Evolutionary conservation across 1,140 invertebrate genomes (phyloP).

Genomic region (Mamestra configurata): DNA sequence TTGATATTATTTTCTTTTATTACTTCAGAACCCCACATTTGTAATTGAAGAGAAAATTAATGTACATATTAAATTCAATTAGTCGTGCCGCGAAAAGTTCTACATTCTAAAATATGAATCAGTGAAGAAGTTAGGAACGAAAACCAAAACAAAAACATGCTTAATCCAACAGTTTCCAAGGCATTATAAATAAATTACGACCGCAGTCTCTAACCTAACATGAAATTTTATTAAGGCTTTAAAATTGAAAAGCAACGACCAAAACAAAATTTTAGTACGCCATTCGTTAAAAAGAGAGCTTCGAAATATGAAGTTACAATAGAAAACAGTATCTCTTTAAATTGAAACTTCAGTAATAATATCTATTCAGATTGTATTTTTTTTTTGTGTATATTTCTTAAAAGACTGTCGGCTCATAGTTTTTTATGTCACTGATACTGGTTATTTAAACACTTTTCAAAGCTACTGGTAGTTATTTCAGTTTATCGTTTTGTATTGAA

Average conservation of each 20-base stretch:
- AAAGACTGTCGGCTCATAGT: not conserved
- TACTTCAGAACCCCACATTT: too few species aligned
- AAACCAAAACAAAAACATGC: not conserved
- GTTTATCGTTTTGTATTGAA: too few species aligned
- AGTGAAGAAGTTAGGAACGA: not conserved
- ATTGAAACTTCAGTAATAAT: constrained; percentile 7
- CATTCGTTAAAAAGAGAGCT: constrained; percentile 17
- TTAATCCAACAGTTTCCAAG: not conserved
- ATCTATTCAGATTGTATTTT: not conserved
- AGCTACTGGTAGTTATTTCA: too few species aligned
- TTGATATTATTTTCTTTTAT: too few species aligned
- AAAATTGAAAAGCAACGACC: constrained; percentile 19
- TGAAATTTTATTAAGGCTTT: constrained; percentile 16
- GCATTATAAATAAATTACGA: constrained; percentile 20
- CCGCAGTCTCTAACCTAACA: not conserved
- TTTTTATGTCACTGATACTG: not conserved
- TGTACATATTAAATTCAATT: too few species aligned
- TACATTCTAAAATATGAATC: not conserved
- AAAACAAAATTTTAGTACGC: not conserved
- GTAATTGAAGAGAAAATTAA: too few species aligned
- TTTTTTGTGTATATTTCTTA: not conserved
- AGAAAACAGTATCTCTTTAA: not conserved
- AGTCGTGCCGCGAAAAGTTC: too few species aligned
- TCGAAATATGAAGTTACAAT: constrained; percentile 6
- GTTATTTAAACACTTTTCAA: too few species aligned